Conservation (phyloP, 2,888 invertebrate species). For the Hirtodrosophila trivittata region DNA sequence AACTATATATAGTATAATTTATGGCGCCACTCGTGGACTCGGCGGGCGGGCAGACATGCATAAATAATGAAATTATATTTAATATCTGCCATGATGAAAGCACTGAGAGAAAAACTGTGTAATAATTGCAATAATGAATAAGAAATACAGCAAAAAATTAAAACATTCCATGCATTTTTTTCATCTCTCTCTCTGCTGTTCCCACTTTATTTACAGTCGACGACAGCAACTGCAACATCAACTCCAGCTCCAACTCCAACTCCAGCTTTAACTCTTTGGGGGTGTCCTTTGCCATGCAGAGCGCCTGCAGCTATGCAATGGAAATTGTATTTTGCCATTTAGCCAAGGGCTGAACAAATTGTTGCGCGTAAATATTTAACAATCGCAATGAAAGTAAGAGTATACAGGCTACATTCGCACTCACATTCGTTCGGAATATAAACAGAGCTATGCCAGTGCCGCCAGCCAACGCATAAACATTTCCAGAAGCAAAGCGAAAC, state of each 20-base stretch:
- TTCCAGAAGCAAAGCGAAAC: conserved; percentile 33
- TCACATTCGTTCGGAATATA: conserved; percentile 7
- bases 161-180: conserved; percentile 44
- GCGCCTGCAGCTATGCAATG: conserved; percentile 56
- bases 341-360: conserved; percentile 63
- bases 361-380: conserved; percentile 64
- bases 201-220: conserved; percentile 37
- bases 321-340: conserved; percentile 49
- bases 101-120: conserved; percentile 15
- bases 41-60: conserved; percentile 33
- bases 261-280: conserved; percentile 20
- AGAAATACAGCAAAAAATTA: conserved; percentile 24
- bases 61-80: conserved; percentile 67
- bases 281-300: not conserved
- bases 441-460: conserved; percentile 23
- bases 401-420: conserved; percentile 16
- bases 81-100: conserved; percentile 56
- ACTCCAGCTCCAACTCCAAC: conserved; percentile 18
- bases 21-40: conserved; percentile 17
- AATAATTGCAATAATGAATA: conserved; percentile 50
- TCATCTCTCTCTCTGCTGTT: conserved; percentile 11
- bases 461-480: conserved; percentile 41
- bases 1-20: conserved; percentile 32
- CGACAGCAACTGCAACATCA: conserved; percentile 20
- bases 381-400: conserved; percentile 31